A percentile compares a stretch with the other conserved stretches of the same genome.
Conservation (phyloP, 1,140 invertebrate species). For the Bradysia coprophila region DNA sequence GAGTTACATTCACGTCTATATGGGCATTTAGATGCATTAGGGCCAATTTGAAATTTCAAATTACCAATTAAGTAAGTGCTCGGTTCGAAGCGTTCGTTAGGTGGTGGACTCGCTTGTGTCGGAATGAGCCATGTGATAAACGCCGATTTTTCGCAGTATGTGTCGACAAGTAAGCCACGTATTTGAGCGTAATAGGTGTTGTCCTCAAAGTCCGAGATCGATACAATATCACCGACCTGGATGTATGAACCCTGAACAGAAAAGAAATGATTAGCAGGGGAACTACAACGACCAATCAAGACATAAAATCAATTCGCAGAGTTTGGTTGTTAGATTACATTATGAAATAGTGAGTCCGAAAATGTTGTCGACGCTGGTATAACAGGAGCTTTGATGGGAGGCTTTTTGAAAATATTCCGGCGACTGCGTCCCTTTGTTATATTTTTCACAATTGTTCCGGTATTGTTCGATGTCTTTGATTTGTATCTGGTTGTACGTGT, state of each 20-base stretch:
- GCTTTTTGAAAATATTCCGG: slow-evolving; percentile 62
- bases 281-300: too few relatives aligned
- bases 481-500: slow-evolving; percentile 31
- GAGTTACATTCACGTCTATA: neutral
- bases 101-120: slow-evolving; percentile 58
- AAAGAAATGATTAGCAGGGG: too few relatives aligned
- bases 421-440: slow-evolving; percentile 44
- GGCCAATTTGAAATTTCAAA: slow-evolving; percentile 3
- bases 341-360: slow-evolving; percentile 64
- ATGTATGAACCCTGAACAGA: slow-evolving; percentile 52
- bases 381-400: slow-evolving; percentile 58
- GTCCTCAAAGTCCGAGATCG: slow-evolving; percentile 56
- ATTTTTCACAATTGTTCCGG: slow-evolving; percentile 16
- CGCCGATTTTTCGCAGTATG: slow-evolving; percentile 86
- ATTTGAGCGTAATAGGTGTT: slow-evolving; percentile 79
- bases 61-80: slow-evolving; percentile 74
- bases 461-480: slow-evolving; percentile 20
- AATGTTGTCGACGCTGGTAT: slow-evolving; percentile 64
- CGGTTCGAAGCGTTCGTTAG: slow-evolving; percentile 67
- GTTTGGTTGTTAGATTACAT: slow-evolving; percentile 28
- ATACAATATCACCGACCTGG: slow-evolving; percentile 83
- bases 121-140: slow-evolving; percentile 85
- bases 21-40: neutral
- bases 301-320: neutral
- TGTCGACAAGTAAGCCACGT: slow-evolving; percentile 71